Base-by-base conservation (phyloP, 1,140 invertebrate species). In the Pentalonia nigronervosa region DNA sequence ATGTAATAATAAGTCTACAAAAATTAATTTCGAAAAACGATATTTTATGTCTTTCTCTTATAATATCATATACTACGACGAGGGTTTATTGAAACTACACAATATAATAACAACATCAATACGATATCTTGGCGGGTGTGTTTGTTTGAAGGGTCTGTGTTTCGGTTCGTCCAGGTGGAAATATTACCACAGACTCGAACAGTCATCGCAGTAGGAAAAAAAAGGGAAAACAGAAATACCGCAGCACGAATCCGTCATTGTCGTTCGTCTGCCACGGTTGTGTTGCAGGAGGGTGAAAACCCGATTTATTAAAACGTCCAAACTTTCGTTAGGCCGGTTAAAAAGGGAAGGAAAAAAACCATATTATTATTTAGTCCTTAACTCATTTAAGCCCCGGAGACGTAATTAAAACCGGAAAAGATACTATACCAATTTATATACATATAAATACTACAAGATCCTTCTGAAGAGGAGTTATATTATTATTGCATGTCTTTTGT, bases 341-440 rank as follows among this genome's bases (percentile, higher is more conserved):
- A 90, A 56, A 60, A 60, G 36, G 36, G 53, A n/a, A 56, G 36
- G 11, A n/a, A 17, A 76, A 76, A 90, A 60, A 60, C 41, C 45
- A 41, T n/a, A 76, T 76, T 47, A 76, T 76, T 76, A 81, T 91
- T 81, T 76, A 91, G 53, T 47, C 47, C 90, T 76, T 76, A 76
- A 91, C 60, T 91, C 90, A 34, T 91, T 91, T 91, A 91, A 48
- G 60, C 60, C 60, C 60, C 17, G 7, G 45, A 81, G 67, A 8
- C 90, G 67, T 81, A 91, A 91, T 91, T 76, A 91, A 91, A 91
- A 81, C 90, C n/a, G 67, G 41, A 91, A 91, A 91, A 91, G 45
- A 91, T 47, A 91, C 41, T 47, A 30, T 41, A 83, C 34, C 30
- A 8, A 25, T 67, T 23, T n/a, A 48, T 86, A 25, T 2, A n/a